phyloP scores from a whole-genome alignment of 2,888 invertebrate species.

The Morinoia aosen region DNA sequence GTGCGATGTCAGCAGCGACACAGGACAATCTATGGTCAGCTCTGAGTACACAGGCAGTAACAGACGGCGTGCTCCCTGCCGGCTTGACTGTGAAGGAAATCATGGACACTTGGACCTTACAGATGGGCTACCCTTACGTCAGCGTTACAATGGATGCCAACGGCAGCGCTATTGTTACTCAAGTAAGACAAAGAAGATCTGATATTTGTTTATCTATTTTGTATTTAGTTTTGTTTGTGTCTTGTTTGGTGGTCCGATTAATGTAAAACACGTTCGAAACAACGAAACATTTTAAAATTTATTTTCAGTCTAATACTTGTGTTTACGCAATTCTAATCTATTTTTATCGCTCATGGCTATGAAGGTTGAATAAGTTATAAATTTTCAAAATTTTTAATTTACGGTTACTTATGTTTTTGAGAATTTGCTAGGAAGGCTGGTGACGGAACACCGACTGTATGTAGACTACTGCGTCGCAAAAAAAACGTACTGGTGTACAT shows the following conservation, averaged over 20 bases:
- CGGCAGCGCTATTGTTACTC: conserved; percentile 78
- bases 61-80: conserved; percentile 76
- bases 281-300: not conserved
- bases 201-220: not conserved
- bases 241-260: not conserved
- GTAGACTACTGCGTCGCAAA: not conserved
- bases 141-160: conserved; percentile 78
- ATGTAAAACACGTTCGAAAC: not conserved
- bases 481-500: not conserved
- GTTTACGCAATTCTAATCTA: not conserved
- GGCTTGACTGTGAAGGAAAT: conserved; percentile 80
- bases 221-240: not conserved
- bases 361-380: not conserved
- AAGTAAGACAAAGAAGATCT: conserved; percentile 73
- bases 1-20: conserved; percentile 76
- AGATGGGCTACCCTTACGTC: conserved; percentile 83
- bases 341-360: not conserved
- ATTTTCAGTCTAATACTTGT: not conserved
- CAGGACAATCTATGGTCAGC: conserved; percentile 85
- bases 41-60: conserved; percentile 79
- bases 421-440: not conserved
- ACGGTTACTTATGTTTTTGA: too few relatives aligned
- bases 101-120: conserved; percentile 85
- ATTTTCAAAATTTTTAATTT: too few relatives aligned
- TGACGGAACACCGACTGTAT: not conserved